Percentiles rank a stretch among this genome's conserved stretches.
Evolutionary conservation across 2,888 invertebrate genomes (phyloP).

Genomic region (Lasioglossum zephyrum): DNA sequence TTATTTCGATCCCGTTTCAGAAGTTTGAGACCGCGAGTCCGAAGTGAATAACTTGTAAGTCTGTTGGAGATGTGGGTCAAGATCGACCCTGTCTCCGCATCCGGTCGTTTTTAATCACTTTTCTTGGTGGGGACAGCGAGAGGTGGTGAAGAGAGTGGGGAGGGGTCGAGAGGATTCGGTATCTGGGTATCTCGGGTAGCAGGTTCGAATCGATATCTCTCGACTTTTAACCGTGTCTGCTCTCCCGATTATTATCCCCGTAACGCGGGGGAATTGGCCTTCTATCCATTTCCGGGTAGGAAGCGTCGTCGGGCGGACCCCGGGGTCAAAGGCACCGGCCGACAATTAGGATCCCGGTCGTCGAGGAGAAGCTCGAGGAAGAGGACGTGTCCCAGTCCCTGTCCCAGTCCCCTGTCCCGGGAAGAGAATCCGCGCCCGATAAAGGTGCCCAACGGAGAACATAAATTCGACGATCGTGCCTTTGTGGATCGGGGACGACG

Average conservation of each 20-base stretch:
- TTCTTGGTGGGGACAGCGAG: no score
- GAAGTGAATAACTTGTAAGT: neutral
- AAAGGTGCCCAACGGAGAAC: slow-evolving; percentile 61
- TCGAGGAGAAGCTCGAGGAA: neutral
- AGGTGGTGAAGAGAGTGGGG: neutral
- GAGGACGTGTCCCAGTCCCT: slow-evolving; percentile 10
- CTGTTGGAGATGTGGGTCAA: neutral
- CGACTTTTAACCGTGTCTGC: slow-evolving; percentile 9
- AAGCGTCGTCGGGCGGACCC: neutral
- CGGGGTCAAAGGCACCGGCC: slow-evolving; percentile 18
- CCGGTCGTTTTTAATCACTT: neutral
- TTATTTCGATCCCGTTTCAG: no score
- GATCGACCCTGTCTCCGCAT: neutral
- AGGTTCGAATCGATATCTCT: neutral
- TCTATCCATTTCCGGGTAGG: neutral
- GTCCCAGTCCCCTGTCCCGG: slow-evolving; percentile 27
- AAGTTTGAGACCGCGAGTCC: neutral
- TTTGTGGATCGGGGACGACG: slow-evolving; percentile 57
- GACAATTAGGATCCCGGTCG: slow-evolving; percentile 45
- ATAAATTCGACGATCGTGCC: slow-evolving; percentile 66
- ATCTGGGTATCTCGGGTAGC: slow-evolving; percentile 12
- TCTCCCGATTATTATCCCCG: slow-evolving; percentile 25
- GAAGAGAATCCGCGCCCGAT: slow-evolving; percentile 47
- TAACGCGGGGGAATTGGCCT: slow-evolving; percentile 4
- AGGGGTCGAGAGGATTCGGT: neutral